These are phyloP conservation scores for Axea sp. DNA, from an alignment of 2,888 invertebrate genomes.

Conservation along the genomic window DNA sequence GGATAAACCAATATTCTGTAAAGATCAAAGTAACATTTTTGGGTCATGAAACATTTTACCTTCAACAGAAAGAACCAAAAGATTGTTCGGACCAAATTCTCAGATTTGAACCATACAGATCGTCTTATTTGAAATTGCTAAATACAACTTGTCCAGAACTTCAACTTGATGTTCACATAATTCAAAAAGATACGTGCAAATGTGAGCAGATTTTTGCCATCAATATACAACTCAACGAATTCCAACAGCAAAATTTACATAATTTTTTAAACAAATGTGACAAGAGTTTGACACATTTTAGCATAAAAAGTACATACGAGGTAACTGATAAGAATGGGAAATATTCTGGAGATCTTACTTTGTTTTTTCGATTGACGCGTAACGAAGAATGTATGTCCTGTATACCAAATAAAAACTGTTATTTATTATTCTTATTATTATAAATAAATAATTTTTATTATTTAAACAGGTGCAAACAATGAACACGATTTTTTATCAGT, in stretches of 20 bases:
- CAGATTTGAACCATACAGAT: constrained; percentile 19
- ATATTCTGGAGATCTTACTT: too few relatives aligned
- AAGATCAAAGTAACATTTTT: constrained; percentile 63
- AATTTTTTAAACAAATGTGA: constrained; percentile 55
- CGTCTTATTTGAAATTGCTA: constrained; percentile 12
- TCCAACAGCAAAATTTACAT: constrained; percentile 54
- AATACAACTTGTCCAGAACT: too few relatives aligned
- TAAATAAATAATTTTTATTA: too few relatives aligned
- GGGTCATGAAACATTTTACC: constrained; percentile 65
- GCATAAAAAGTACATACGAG: too few relatives aligned
- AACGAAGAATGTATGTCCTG: too few relatives aligned
- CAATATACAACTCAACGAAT: constrained; percentile 56
- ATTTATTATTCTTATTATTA: too few relatives aligned
- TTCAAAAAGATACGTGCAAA: neutral
- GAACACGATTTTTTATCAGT: too few relatives aligned
- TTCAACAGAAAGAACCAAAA: constrained; percentile 45
- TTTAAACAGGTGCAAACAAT: too few relatives aligned
- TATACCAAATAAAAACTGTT: too few relatives aligned
- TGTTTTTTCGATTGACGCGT: too few relatives aligned
- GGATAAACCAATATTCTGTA: constrained; percentile 46
- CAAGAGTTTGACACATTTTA: too few relatives aligned
- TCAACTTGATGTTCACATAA: constrained; percentile 5
- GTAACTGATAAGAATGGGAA: too few relatives aligned
- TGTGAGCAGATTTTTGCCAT: constrained; percentile 56
- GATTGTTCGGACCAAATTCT: neutral